Evolutionary conservation across 2,113 vertebrate species (phyloP).

Genomic region (Leptodactylus fuscus): DNA sequence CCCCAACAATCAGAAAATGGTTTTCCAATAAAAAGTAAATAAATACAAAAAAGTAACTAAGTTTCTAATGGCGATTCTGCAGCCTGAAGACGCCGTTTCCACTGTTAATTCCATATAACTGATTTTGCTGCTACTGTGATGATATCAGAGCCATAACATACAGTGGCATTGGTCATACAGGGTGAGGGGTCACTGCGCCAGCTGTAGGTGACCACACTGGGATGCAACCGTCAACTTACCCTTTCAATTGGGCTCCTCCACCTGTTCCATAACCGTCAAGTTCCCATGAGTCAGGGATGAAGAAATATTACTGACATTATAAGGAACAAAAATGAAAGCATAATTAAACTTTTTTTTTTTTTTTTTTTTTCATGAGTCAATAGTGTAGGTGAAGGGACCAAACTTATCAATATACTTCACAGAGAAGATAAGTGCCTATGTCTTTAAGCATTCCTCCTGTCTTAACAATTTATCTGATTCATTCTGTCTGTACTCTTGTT

Average conservation of each 20-base stretch:
- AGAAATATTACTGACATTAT: no score
- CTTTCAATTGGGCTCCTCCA: not conserved
- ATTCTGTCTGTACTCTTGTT: no score
- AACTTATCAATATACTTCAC: no score
- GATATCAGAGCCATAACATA: not conserved
- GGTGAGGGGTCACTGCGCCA: not conserved
- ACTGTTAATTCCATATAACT: not conserved
- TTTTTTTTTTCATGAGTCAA: no score
- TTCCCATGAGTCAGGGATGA: no score
- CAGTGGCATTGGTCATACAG: not conserved
- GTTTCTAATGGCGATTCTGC: not conserved
- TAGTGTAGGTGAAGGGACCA: no score
- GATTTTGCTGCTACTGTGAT: not conserved
- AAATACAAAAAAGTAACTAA: not conserved
- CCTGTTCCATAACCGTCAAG: not conserved
- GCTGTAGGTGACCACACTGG: not conserved
- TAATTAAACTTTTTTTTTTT: no score
- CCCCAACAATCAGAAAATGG: no score
- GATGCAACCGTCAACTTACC: not conserved
- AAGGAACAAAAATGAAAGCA: no score
- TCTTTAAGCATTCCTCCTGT: no score
- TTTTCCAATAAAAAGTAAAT: slow-evolving; percentile 45
- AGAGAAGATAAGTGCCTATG: no score
- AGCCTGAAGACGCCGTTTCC: slow-evolving; percentile 9
- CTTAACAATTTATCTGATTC: no score